Conservation (phyloP, 2,113 vertebrate species). For the Lepus timidus region DNA sequence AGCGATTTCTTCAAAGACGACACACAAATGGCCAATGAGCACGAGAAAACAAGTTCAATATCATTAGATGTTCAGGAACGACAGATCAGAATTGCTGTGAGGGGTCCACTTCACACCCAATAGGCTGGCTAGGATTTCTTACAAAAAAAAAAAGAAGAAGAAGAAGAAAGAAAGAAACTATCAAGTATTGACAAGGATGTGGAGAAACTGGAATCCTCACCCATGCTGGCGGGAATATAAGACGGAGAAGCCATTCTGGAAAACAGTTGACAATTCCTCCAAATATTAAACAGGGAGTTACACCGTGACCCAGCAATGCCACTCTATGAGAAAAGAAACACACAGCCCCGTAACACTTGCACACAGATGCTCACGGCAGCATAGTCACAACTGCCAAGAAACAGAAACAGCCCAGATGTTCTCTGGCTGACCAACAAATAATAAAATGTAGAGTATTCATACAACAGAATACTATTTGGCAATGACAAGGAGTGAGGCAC, state of each 20-base stretch:
- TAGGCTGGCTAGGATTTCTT: not conserved
- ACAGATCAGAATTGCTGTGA: not conserved
- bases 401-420: not conserved
- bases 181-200: not conserved
- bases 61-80: not conserved
- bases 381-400: not conserved
- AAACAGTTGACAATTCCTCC: not conserved
- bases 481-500: conserved; percentile 1
- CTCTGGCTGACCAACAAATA: not conserved
- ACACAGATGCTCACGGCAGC: not conserved
- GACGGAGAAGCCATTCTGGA: not conserved
- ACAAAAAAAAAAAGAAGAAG: rapidly evolving
- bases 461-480: not conserved
- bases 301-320: not conserved
- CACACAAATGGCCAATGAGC: not conserved
- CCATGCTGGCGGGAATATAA: not conserved
- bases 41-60: not conserved
- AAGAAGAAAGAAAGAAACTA: not conserved
- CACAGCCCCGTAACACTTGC: not conserved
- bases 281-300: not conserved
- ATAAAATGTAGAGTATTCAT: not conserved
- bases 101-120: not conserved
- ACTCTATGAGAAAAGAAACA: not conserved
- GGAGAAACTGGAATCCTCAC: not conserved
- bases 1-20: not conserved